A percentile compares a stretch with the other conserved stretches of the same genome.
Evolutionary conservation across 2,113 vertebrate species (phyloP).

Genomic region (Tautogolabrus adspersus): DNA sequence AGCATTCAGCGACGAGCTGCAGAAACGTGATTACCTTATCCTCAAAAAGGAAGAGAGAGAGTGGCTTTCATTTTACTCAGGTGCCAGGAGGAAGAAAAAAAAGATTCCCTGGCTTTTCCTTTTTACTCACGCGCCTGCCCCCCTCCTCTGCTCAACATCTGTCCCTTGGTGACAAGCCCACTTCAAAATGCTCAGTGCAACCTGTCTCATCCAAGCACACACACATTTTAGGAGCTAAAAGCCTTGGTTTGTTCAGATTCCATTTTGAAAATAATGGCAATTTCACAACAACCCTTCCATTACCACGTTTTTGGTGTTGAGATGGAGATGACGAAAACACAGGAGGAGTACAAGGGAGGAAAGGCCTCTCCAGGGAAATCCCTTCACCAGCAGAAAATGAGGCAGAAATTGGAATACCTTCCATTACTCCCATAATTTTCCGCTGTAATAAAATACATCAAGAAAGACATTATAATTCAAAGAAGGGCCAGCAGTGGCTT

Average conservation of each 20-base stretch:
- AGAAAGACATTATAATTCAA: constrained; percentile 67
- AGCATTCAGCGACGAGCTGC: constrained; percentile 71
- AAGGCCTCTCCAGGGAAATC: constrained; percentile 77
- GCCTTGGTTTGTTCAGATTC: constrained; percentile 66
- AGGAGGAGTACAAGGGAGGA: constrained; percentile 55
- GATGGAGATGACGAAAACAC: constrained; percentile 57
- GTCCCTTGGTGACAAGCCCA: constrained; percentile 73
- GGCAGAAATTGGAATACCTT: constrained; percentile 70
- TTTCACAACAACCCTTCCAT: constrained; percentile 78
- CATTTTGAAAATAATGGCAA: constrained; percentile 80
- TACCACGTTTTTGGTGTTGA: constrained; percentile 73
- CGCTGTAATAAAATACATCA: constrained; percentile 77
- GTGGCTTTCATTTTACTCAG: constrained; percentile 73
- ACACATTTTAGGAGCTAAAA: constrained; percentile 77
- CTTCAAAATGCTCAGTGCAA: constrained; percentile 73
- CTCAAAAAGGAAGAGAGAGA: constrained; percentile 60
- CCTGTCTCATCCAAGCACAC: constrained; percentile 73
- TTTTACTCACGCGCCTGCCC: constrained; percentile 7
- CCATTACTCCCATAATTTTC: constrained; percentile 74
- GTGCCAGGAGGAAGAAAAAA: constrained; percentile 62
- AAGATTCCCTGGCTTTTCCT: constrained; percentile 38
- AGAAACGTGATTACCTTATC: constrained; percentile 76
- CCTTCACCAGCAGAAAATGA: constrained; percentile 74
- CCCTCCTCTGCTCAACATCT: constrained; percentile 66
- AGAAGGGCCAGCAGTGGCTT: constrained; percentile 39